Evolutionary conservation across 2,888 invertebrate genomes (phyloP).

Genomic region (Leucophenga montana): DNA sequence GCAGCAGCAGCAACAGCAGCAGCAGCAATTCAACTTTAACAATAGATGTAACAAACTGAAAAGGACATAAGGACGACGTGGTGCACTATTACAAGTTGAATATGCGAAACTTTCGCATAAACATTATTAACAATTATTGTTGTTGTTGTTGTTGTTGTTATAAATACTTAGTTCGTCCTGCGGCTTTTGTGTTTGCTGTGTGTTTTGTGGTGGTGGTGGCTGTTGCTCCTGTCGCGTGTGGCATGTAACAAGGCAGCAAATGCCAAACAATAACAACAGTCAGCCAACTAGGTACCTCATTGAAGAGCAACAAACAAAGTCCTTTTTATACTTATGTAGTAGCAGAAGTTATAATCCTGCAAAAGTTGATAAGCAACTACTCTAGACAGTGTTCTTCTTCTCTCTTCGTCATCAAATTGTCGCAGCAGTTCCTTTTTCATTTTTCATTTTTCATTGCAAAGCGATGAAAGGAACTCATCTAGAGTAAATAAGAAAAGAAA

Average conservation of each 20-base stretch:
- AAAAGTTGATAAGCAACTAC: conserved; percentile 25
- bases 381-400: background rate
- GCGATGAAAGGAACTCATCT: conserved; percentile 1
- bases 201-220: background rate
- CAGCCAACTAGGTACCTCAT: background rate
- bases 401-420: no score
- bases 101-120: conserved; percentile 63
- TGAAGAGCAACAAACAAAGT: conserved; percentile 12
- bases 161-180: conserved; percentile 3
- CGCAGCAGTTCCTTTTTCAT: background rate
- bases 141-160: conserved; percentile 40
- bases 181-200: background rate
- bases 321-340: background rate
- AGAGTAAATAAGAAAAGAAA: no score
- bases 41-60: background rate
- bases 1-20: no score
- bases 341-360: conserved; percentile 20
- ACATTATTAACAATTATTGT: conserved; percentile 68
- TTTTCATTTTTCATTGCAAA: background rate
- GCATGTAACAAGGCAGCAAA: background rate
- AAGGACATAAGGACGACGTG: background rate
- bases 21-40: background rate
- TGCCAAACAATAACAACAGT: conserved; percentile 2
- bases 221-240: background rate
- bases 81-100: background rate